Conservation (phyloP, 2,113 vertebrate genomes). For the Bettongia penicillata region DNA sequence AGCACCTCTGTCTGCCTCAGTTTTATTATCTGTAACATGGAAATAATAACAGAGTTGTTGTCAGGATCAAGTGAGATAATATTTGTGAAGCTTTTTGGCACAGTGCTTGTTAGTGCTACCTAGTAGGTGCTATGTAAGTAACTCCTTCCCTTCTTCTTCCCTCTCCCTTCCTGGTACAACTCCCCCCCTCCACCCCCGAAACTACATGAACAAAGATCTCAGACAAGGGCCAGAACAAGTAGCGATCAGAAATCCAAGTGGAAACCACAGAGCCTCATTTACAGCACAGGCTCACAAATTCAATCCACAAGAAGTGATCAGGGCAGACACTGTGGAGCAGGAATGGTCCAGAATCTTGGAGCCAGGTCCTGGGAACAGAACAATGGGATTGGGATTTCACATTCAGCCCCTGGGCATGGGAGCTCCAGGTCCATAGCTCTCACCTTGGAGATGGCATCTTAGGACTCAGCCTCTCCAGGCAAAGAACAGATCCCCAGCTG, state of each 20-base stretch:
- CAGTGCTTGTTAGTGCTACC: too few species aligned
- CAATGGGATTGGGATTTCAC: too few species aligned
- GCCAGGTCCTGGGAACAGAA: not conserved
- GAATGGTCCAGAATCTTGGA: too few species aligned
- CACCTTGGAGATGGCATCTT: not conserved
- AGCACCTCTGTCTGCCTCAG: not conserved
- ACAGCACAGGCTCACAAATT: not conserved
- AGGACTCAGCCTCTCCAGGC: not conserved
- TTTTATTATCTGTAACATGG: too few species aligned
- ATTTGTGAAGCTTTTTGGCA: too few species aligned
- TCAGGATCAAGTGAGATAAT: too few species aligned
- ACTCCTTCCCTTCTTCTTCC: not conserved
- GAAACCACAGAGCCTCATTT: not conserved
- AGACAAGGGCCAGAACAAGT: not conserved
- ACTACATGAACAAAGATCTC: not conserved
- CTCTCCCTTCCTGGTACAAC: not conserved
- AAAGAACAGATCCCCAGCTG: not conserved
- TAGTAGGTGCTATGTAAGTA: too few species aligned
- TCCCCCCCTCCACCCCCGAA: not conserved
- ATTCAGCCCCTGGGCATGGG: not conserved
- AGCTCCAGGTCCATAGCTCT: not conserved
- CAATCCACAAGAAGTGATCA: not conserved
- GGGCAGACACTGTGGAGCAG: too few species aligned
- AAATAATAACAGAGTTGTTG: too few species aligned
- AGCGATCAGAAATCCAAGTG: not conserved